Evolutionary conservation across 2,113 vertebrate genomes (phyloP), one percentile per base, ranked within the genome.

Genomic region (Eulemur macaco): DNA sequence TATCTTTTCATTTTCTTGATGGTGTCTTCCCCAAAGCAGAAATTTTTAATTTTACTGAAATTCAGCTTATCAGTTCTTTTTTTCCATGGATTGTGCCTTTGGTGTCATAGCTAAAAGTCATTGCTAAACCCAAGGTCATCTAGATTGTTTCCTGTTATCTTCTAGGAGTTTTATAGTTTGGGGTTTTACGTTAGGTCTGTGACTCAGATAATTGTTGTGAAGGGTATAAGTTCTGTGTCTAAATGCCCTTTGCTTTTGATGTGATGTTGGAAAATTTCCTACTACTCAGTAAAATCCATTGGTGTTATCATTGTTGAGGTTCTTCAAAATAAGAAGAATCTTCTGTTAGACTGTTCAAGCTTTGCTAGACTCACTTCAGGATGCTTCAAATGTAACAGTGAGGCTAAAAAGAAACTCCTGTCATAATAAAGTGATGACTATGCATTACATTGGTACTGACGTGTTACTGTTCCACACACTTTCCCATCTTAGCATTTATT

Each of bases 331-430:
- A 81, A 85, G 66, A 56, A 34, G 27, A 69, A 27, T 50, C 29
- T 52, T 56, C 31, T 21, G 14, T 90, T n/a, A 50, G 29, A 34
- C 5, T 0, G 0, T 15, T n/a, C 29, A 71, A 0, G 39, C 63
- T 80, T 74, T 71, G 29, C n/a, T 73, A 27, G 11, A 18, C 34
- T 84, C 47, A 84, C 20, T 56, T n/a, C 21, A 66, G 54, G 34
- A 45, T 88, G 45, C 91, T 88, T 91, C 34, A 1, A 42, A 37
- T 45, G 27, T 73, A 52, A 52, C 37, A 73, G 34, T 34, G 60
- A 87, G 34, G 54, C 52, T 23, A n/a, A 63, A 6, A 47, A 66
- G 21, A 76, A 69, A 29, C 52, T 76, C 8, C 11, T 34, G 1
- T 31, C 20, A 2, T 45, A 73, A 56, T 8, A 73, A 66, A 91